A percentile compares a stretch with the other conserved stretches of the same genome.
phyloP scores from a whole-genome alignment of 30 jellyfish, hydroid and myxozoan species.

The Nemopilema nomurai region DNA sequence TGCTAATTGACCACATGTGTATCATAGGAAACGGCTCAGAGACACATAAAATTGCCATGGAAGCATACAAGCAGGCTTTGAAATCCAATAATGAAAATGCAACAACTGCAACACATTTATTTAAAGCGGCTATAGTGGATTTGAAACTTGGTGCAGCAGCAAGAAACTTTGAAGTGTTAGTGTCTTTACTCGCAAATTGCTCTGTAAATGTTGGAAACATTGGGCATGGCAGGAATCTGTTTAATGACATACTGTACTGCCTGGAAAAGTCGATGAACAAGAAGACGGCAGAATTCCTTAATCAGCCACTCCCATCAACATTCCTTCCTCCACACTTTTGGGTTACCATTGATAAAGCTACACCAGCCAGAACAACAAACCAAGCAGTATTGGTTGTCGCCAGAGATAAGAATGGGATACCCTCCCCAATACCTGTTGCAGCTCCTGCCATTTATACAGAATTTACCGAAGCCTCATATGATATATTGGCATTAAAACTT shows the following conservation, averaged over 20 bases:
- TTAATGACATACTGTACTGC: constrained; percentile 52
- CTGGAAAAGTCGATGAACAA: constrained; percentile 20
- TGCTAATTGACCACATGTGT: constrained; percentile 26
- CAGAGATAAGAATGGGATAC: neutral
- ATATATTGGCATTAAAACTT: too few relatives aligned
- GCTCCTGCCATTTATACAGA: constrained; percentile 7
- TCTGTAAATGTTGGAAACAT: constrained; percentile 65
- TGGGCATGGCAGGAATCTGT: constrained; percentile 65
- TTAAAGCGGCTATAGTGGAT: constrained; percentile 29
- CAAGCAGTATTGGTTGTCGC: constrained; percentile 2
- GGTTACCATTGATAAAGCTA: too few relatives aligned
- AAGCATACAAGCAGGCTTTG: neutral
- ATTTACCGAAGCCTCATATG: too few relatives aligned
- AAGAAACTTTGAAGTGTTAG: constrained; percentile 21
- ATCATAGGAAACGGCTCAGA: constrained; percentile 23
- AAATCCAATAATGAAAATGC: constrained; percentile 17
- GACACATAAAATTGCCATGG: constrained; percentile 23
- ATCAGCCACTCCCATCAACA: too few relatives aligned
- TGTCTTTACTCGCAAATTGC: constrained; percentile 40
- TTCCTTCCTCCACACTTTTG: too few relatives aligned
- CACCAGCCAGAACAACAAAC: constrained; percentile 5
- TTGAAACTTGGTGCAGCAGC: constrained; percentile 51
- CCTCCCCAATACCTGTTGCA: too few relatives aligned
- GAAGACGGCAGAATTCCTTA: too few relatives aligned
- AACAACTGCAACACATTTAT: constrained; percentile 31